These are phyloP conservation scores for Hartigia nigra DNA, from an alignment of 2,888 invertebrate genomes.

Conservation along the genomic window DNA sequence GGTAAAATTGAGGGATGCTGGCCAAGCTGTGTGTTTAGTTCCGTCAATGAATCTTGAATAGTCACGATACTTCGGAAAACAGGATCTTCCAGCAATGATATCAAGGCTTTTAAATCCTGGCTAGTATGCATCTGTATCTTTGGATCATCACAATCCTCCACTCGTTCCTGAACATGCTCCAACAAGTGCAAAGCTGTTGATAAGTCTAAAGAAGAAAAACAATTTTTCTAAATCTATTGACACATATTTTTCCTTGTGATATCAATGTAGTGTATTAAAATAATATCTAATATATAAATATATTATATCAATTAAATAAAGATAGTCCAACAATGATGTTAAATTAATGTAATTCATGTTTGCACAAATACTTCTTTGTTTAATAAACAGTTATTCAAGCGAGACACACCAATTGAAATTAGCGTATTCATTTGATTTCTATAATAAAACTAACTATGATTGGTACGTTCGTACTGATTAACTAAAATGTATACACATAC, in stretches of 20 bases:
- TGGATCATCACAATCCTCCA: slow-evolving; percentile 86
- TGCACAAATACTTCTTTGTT: no score
- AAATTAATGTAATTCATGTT: no score
- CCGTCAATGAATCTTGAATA: slow-evolving; percentile 89
- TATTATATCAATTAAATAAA: neutral
- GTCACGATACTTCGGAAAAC: slow-evolving; percentile 91
- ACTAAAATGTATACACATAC: no score
- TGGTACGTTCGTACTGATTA: no score
- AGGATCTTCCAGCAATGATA: slow-evolving; percentile 88
- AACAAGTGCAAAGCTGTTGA: slow-evolving; percentile 90
- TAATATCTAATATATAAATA: neutral
- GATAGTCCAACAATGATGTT: no score
- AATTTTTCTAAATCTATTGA: neutral
- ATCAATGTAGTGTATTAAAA: neutral
- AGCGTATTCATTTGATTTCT: no score
- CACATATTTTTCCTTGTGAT: neutral
- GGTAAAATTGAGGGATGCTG: slow-evolving; percentile 94
- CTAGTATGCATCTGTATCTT: slow-evolving; percentile 80
- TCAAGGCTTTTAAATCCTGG: slow-evolving; percentile 84
- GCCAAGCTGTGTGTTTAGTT: slow-evolving; percentile 86
- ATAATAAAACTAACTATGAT: no score
- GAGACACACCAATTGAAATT: no score
- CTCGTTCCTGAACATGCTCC: slow-evolving; percentile 87
- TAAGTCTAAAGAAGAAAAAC: slow-evolving; percentile 72
- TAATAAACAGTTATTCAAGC: no score